Conservation (phyloP, 2,888 invertebrate genomes). For the Nephrotoma guestfalica region DNA sequence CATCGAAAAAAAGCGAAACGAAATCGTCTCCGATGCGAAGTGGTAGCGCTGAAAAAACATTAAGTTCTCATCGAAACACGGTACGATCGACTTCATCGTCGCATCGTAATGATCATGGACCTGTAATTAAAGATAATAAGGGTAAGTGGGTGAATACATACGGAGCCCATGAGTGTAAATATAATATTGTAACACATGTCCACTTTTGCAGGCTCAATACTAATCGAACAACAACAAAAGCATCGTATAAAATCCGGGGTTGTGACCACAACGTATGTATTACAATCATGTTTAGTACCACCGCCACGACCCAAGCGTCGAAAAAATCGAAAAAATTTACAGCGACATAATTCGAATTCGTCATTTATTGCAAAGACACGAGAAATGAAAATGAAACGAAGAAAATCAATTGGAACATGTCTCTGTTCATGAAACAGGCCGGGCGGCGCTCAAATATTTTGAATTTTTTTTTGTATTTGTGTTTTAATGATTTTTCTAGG, state of each 20-base stretch:
- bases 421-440: conserved; percentile 5
- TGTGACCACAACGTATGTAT: conserved; percentile 30
- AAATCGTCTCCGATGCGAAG: not conserved
- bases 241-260: conserved; percentile 5
- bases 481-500: not conserved
- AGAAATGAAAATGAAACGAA: conserved; percentile 7
- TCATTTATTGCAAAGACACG: conserved; percentile 4
- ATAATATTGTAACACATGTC: too few relatives aligned
- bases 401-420: conserved; percentile 6
- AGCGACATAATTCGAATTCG: not conserved
- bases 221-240: conserved; percentile 1
- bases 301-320: conserved; percentile 28
- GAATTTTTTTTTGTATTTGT: not conserved
- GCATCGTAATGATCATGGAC: not conserved
- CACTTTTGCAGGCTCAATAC: not conserved
- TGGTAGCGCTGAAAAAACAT: not conserved
- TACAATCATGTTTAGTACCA: conserved; percentile 23
- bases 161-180: too few relatives aligned
- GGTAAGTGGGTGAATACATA: not conserved
- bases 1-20: not conserved
- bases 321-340: conserved; percentile 10
- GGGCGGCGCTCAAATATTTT: not conserved
- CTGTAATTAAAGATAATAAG: not conserved
- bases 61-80: not conserved
- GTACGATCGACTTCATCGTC: not conserved